A percentile compares a stretch with the other conserved stretches of the same genome.
These are phyloP conservation scores for Heliconius congener DNA, from an alignment of 1,140 invertebrate species.

Conservation along the genomic window DNA sequence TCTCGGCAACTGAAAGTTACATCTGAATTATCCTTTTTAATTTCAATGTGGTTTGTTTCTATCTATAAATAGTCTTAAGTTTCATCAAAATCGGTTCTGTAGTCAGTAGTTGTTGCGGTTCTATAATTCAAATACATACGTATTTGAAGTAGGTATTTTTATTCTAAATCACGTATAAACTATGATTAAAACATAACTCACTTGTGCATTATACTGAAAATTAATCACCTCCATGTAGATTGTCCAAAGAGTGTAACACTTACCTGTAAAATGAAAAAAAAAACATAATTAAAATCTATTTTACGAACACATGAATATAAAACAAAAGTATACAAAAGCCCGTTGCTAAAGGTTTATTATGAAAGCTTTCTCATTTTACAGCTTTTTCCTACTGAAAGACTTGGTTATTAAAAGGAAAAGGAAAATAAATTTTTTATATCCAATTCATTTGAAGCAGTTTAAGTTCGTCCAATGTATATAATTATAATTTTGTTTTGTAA, in stretches of 20 bases:
- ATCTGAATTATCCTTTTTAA: too few relatives aligned
- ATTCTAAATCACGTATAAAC: too few relatives aligned
- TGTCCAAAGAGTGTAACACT: constrained; percentile 41
- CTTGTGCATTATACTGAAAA: constrained; percentile 10
- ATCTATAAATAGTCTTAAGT: too few relatives aligned
- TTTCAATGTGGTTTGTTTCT: too few relatives aligned
- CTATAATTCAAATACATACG: too few relatives aligned
- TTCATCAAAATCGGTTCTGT: too few relatives aligned
- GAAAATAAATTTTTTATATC: constrained; percentile 43
- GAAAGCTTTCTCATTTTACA: constrained; percentile 38
- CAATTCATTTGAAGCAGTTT: constrained; percentile 47
- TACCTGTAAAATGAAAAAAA: constrained; percentile 58
- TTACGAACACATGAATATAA: constrained; percentile 32
- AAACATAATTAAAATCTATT: constrained; percentile 38
- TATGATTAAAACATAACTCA: not conserved
- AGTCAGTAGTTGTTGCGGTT: too few relatives aligned
- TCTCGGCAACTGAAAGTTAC: too few relatives aligned
- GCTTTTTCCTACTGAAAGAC: constrained; percentile 33
- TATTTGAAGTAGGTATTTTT: too few relatives aligned
- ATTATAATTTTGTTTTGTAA: constrained; percentile 14
- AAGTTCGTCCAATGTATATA: constrained; percentile 25
- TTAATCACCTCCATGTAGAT: constrained; percentile 14
- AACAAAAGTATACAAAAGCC: constrained; percentile 28
- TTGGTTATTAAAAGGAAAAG: constrained; percentile 44
- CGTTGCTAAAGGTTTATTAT: constrained; percentile 34